Evolutionary conservation across 2,888 invertebrate genomes (phyloP).

Genomic region (Galeopsomyia nigrocyanea): DNA sequence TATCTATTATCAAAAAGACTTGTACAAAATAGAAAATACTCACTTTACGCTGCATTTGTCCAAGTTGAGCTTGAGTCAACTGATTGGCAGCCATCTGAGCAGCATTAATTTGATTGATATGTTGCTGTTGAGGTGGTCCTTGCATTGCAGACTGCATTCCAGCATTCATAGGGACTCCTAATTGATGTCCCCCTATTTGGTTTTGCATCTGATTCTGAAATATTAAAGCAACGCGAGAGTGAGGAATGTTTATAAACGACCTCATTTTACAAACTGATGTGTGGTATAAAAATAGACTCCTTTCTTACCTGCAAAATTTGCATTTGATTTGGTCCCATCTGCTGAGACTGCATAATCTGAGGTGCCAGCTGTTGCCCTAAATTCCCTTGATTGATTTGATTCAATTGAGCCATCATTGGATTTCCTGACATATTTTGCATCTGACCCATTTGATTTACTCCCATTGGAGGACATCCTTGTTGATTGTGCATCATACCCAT

Average conservation of each 20-base stretch:
- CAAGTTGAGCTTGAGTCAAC: slow-evolving; percentile 69
- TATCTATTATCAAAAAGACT: neutral
- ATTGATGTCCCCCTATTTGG: slow-evolving; percentile 64
- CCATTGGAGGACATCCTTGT: slow-evolving; percentile 60
- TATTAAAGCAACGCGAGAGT: slow-evolving; percentile 3
- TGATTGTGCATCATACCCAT: slow-evolving; percentile 69
- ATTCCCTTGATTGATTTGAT: slow-evolving; percentile 63
- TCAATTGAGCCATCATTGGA: slow-evolving; percentile 70
- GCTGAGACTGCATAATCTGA: slow-evolving; percentile 61
- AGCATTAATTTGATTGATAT: slow-evolving; percentile 66
- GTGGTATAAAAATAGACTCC: neutral
- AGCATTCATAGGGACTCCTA: slow-evolving; percentile 60
- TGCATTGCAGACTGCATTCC: slow-evolving; percentile 62
- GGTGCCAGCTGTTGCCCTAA: slow-evolving; percentile 65
- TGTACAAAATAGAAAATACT: slow-evolving; percentile 11
- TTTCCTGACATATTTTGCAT: slow-evolving; percentile 70
- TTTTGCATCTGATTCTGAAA: slow-evolving; percentile 63
- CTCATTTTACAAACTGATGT: neutral
- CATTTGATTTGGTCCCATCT: slow-evolving; percentile 61
- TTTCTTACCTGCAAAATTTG: slow-evolving; percentile 62
- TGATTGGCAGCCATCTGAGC: slow-evolving; percentile 63
- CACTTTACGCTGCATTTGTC: slow-evolving; percentile 67
- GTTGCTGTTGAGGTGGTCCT: slow-evolving; percentile 53
- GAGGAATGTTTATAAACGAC: neutral
- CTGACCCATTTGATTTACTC: slow-evolving; percentile 70